Conservation (phyloP, 2,888 invertebrate genomes). For the Anarsia innoxiella region DNA sequence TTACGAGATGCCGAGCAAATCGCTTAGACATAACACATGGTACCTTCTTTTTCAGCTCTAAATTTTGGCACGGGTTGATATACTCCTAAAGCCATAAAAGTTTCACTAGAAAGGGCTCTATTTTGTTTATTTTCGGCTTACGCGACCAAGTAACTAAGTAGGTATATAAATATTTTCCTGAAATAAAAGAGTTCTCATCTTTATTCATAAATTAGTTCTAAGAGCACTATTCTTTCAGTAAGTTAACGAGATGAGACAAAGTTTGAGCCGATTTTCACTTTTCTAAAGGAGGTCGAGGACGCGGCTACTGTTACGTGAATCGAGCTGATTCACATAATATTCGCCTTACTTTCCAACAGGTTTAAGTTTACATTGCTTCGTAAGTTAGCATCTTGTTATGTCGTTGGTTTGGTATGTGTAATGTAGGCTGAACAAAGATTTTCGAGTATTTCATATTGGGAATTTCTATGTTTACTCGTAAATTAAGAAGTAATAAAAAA, state of each 20-base stretch:
- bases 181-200: too few relatives aligned
- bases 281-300: conserved; percentile 63
- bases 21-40: too few relatives aligned
- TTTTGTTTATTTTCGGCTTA: background rate
- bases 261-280: conserved; percentile 60
- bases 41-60: too few relatives aligned
- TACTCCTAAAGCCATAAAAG: too few relatives aligned
- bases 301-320: conserved; percentile 39
- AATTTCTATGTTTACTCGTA: background rate
- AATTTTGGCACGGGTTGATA: too few relatives aligned
- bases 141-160: background rate
- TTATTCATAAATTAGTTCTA: background rate
- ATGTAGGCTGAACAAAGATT: too few relatives aligned
- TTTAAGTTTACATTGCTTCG: conserved; percentile 3
- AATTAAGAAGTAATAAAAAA: too few relatives aligned
- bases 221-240: background rate
- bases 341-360: conserved; percentile 6
- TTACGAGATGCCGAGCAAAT: too few relatives aligned
- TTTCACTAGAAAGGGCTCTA: background rate
- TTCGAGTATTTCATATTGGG: background rate
- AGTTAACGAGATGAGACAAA: conserved; percentile 18
- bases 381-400: background rate
- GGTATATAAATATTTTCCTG: too few relatives aligned
- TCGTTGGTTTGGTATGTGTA: background rate
- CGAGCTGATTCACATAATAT: conserved; percentile 17